Evolutionary conservation across 1,140 invertebrate species (phyloP), one percentile per base, ranked within the genome.

Genomic region (Oncopodura yosiiana): DNA sequence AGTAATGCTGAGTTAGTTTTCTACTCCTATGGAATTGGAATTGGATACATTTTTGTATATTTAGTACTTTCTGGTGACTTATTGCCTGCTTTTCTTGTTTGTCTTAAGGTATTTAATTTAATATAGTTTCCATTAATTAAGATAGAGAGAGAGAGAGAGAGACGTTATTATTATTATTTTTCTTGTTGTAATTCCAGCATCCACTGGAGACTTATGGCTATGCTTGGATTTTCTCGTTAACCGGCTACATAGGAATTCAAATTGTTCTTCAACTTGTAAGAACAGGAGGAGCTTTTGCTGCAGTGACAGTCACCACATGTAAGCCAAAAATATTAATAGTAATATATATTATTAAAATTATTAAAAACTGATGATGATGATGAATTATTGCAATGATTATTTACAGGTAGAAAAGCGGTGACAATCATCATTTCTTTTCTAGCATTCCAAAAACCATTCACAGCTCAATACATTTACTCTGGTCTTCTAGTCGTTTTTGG

Each of bases 401-500:
- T n/a, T n/a, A n/a, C n/a, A n/a, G n/a, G n/a, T n/a, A 73, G 92
- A 41, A 95, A 96, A 74, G 90, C 89, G 21, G 74, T 95, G 1
- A 91, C 92, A 1, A 94, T 96, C 44, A 73, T 91, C 32, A 75
- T 95, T 53, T 95, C 92, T 1, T 97, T 97, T 72, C 56, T 94
- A 34, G 81, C 94, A 61, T 96, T 97, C 67, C 81, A 82, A 68
- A 97, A 96, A 70, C 92, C 93, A 5, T 96, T 96, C 67, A 90
- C 87, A 11, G 77, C 87, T 54, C 86, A 91, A 86, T 94, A 94
- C 71, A 66, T 92, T 3, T 94, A 87, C 86, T 88, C 89, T 0
- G 90, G 88, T 12, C 66, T 85, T 39, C 73, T 95, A 8, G 87
- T 96, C 1, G 72, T 93, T 2, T 59, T 88, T 9, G 91, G 90